Evolutionary conservation across 2,113 vertebrate genomes (phyloP).

Genomic region (Eidolon helvum): DNA sequence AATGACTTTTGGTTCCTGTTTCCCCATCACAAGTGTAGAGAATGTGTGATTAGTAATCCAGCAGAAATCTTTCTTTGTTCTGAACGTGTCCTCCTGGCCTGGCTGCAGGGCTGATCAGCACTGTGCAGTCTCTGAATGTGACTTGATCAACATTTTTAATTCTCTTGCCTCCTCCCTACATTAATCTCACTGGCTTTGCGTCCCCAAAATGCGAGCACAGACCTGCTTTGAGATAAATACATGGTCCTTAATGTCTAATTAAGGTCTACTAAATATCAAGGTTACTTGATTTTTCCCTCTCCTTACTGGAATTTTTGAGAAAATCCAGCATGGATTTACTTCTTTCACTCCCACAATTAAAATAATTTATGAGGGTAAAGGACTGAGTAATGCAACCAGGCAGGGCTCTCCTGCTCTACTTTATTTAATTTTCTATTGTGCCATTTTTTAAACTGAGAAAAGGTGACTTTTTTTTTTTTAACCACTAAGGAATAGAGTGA

Average conservation of each 20-base stretch:
- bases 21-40: too few relatives aligned
- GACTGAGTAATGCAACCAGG: background rate
- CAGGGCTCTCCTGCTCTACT: background rate
- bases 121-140: too few relatives aligned
- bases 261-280: too few relatives aligned
- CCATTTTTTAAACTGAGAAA: background rate
- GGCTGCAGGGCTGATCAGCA: too few relatives aligned
- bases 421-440: background rate
- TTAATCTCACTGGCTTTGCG: background rate
- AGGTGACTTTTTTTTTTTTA: background rate
- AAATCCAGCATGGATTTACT: background rate
- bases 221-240: background rate
- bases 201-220: background rate
- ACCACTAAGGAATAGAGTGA: background rate
- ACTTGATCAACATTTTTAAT: too few relatives aligned
- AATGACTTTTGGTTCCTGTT: too few relatives aligned
- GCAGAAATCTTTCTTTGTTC: too few relatives aligned
- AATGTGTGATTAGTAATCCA: too few relatives aligned
- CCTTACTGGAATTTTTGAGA: background rate
- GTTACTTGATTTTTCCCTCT: background rate
- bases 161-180: too few relatives aligned
- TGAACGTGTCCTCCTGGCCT: too few relatives aligned
- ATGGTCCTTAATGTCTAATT: too few relatives aligned
- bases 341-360: background rate
- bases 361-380: background rate